These are phyloP conservation scores for Forbesichthys agassizii DNA, from an alignment of 2,113 vertebrate species.

Conservation along the genomic window DNA sequence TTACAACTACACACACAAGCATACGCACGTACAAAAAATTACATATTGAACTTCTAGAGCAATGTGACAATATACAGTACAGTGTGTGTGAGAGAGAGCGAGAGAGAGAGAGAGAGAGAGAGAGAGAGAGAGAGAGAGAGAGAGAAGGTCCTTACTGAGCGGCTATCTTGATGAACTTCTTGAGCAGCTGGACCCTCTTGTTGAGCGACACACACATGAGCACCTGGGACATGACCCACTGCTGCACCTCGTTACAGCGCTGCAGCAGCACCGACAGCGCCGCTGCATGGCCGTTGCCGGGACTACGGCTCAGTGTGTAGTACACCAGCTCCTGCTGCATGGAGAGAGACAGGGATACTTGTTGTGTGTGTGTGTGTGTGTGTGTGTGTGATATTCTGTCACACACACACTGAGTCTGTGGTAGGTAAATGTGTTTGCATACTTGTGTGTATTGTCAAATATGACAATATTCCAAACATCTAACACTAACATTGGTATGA, in stretches of 20 bases:
- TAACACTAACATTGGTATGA: too few species aligned
- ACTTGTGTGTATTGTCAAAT: not conserved
- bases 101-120: not conserved
- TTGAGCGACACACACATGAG: constrained; percentile 91
- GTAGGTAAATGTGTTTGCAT: not conserved
- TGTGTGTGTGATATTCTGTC: not conserved
- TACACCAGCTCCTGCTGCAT: constrained; percentile 96
- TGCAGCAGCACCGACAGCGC: constrained; percentile 93
- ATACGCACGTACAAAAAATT: not conserved
- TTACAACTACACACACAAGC: constrained; percentile 84
- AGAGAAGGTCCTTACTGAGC: constrained; percentile 87
- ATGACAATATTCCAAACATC: not conserved
- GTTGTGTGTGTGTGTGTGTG: constrained; percentile 68
- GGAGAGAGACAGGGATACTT: constrained; percentile 26
- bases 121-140: not conserved
- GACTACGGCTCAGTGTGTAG: constrained; percentile 91
- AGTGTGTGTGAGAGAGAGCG: not conserved
- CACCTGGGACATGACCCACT: constrained; percentile 97
- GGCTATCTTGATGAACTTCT: constrained; percentile 99
- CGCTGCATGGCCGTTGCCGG: constrained; percentile 82
- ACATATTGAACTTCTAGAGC: too few species aligned
- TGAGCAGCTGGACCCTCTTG: constrained; percentile 95
- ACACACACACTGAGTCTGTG: not conserved
- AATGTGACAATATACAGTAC: too few species aligned
- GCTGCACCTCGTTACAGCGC: constrained; percentile 96